Base-by-base conservation (phyloP, 2,797 vertebrate species). In the Coccyzus lansbergi region DNA sequence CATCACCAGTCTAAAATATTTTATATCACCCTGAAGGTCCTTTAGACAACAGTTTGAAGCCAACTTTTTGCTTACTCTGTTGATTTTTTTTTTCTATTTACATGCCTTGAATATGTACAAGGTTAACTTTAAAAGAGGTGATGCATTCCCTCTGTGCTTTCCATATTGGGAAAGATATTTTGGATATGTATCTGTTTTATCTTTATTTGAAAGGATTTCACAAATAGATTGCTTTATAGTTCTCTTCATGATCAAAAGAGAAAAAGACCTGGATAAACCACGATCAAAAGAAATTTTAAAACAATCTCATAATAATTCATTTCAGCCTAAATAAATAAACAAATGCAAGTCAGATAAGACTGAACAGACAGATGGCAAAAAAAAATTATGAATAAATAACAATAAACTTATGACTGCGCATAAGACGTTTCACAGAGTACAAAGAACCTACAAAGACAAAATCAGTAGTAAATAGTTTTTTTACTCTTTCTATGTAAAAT, bases 231-330 rank as follows among this genome's bases (percentile, higher is more conserved):
- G 38, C 46, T 90, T 94, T 63, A 78, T 90, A 88, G 40, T 87
- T 92, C 51, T 48, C 24, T 11, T 83, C 70, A 86, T 92, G 96
- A 96, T 97, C 96, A 96, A 94, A 96, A 95, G 94, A 93, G 80
- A 83, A 93, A 96, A 95, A 94, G 80, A 86, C 63, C 67, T 95
- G 75, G 38, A 86, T 92, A 96, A 96, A 72, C 40, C 48, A 93
- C 42, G 94, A 97, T 97, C 95, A 97, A 97, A 97, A 95, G 93
- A 94, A 96, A 94, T 86, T 92, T 89, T 5, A 84, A 93, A 94
- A 92, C 56, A 92, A 93, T 71, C 80, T 67, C 51, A 65, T 69
- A 95, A 90, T 91, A 95, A 74, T 92, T 90, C 40, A 63, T 92
- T 87, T 88, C 31, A 90, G 29, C 26, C 40, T 74, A 96, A 94